Evolutionary conservation across 1,140 invertebrate species (phyloP).

Genomic region (Calephelis virginiensis): DNA sequence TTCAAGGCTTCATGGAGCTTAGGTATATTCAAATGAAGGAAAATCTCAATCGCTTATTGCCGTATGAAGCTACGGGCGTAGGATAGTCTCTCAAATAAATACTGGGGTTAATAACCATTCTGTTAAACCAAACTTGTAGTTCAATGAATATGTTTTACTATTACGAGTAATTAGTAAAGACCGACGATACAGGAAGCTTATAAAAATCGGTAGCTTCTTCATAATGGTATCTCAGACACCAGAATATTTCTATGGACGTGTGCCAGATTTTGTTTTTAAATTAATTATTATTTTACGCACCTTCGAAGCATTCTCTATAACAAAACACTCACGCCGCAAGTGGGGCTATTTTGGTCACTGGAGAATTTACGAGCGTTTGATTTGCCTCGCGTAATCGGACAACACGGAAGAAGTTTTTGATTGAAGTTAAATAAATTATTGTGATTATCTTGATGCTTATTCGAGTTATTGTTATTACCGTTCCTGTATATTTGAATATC

Average conservation of each 20-base stretch:
- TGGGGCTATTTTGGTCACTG: constrained; percentile 46
- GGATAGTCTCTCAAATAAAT: too few species aligned
- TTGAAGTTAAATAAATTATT: background rate
- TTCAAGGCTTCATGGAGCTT: too few species aligned
- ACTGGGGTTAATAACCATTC: too few species aligned
- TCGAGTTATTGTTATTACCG: background rate
- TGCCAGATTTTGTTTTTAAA: constrained; percentile 70
- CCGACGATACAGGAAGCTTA: constrained; percentile 20
- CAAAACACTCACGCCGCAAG: constrained; percentile 53
- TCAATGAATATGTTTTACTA: too few species aligned
- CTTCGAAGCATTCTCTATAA: constrained; percentile 71
- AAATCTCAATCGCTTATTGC: too few species aligned
- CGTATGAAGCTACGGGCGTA: too few species aligned
- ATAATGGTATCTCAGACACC: constrained; percentile 18
- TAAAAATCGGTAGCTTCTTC: background rate
- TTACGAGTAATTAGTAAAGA: background rate
- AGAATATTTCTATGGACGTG: constrained; percentile 58
- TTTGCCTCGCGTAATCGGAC: constrained; percentile 65
- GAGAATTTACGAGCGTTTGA: constrained; percentile 69
- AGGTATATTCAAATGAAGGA: too few species aligned
- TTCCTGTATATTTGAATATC: too few species aligned
- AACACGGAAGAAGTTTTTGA: constrained; percentile 34
- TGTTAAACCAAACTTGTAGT: too few species aligned
- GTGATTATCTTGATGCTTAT: background rate
- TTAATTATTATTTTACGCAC: constrained; percentile 74